Conservation (phyloP, 2,797 vertebrate species). For the Graptemys geographica region DNA sequence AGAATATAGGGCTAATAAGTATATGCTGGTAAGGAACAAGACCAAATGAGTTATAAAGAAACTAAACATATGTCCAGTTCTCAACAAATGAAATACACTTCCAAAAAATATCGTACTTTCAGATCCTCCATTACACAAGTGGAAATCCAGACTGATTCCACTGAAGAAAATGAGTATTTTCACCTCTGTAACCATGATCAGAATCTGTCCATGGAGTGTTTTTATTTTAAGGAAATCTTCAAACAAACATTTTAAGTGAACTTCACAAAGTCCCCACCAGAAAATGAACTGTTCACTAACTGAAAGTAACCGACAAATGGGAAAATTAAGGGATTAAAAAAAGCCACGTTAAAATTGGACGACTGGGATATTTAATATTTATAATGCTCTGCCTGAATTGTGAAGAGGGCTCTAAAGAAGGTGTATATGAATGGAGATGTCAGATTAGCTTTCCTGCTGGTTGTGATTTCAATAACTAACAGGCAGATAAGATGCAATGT, state of each 20-base stretch:
- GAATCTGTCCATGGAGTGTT: slow-evolving; percentile 39
- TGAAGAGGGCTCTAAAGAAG: slow-evolving; percentile 72
- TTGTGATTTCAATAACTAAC: slow-evolving; percentile 70
- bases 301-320: slow-evolving; percentile 64
- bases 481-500: slow-evolving; percentile 74
- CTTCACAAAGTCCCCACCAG: slow-evolving; percentile 66
- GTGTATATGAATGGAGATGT: slow-evolving; percentile 73
- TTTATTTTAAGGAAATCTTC: slow-evolving; percentile 61
- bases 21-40: not conserved
- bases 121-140: not conserved
- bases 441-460: slow-evolving; percentile 75
- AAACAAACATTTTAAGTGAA: slow-evolving; percentile 66
- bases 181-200: slow-evolving; percentile 62
- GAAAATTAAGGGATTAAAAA: slow-evolving; percentile 61
- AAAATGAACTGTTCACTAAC: slow-evolving; percentile 54
- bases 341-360: slow-evolving; percentile 69
- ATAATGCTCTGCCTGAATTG: slow-evolving; percentile 65
- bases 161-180: slow-evolving; percentile 66
- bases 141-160: slow-evolving; percentile 33
- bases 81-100: not conserved
- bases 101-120: slow-evolving; percentile 22
- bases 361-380: slow-evolving; percentile 70
- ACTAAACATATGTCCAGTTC: slow-evolving; percentile 54
- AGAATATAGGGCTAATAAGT: not conserved
- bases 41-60: slow-evolving; percentile 13